phyloP scores from a whole-genome alignment of 2,797 vertebrate species.

The Semaprochilodus insignis region DNA sequence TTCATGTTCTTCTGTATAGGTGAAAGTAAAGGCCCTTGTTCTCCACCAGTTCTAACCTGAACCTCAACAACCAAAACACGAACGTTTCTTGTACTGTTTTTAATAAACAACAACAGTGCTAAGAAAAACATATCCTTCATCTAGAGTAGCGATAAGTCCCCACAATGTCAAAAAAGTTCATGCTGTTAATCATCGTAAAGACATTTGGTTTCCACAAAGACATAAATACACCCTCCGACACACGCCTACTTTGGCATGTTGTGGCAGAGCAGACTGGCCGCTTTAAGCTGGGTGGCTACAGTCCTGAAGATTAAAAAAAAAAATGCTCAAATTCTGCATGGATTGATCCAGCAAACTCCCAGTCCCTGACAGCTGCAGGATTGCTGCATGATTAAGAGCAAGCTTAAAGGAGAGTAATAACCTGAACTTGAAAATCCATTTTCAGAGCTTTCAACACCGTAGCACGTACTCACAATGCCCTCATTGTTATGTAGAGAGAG shows the following conservation, averaged over 20 bases:
- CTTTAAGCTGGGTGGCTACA: conserved; percentile 3
- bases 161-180: neutral
- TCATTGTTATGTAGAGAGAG: conserved; percentile 10
- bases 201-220: neutral
- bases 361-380: conserved; percentile 3
- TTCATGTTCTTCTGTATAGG: neutral
- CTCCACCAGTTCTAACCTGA: neutral
- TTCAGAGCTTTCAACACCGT: conserved; percentile 9
- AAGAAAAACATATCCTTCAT: too few relatives aligned
- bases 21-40: neutral
- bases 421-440: conserved; percentile 30
- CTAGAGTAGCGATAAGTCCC: neutral
- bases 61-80: neutral
- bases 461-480: conserved; percentile 5
- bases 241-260: neutral
- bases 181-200: neutral
- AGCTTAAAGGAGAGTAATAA: conserved; percentile 21
- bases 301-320: conserved; percentile 6
- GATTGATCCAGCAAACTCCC: conserved; percentile 10
- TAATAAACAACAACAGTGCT: neutral
- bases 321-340: conserved; percentile 9
- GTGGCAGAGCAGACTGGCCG: neutral
- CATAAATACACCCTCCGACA: neutral
- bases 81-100: neutral
- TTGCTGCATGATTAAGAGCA: conserved; percentile 7